phyloP scores from a whole-genome alignment of 1,140 invertebrate genomes.

The Drosophila pseudoananassae region DNA sequence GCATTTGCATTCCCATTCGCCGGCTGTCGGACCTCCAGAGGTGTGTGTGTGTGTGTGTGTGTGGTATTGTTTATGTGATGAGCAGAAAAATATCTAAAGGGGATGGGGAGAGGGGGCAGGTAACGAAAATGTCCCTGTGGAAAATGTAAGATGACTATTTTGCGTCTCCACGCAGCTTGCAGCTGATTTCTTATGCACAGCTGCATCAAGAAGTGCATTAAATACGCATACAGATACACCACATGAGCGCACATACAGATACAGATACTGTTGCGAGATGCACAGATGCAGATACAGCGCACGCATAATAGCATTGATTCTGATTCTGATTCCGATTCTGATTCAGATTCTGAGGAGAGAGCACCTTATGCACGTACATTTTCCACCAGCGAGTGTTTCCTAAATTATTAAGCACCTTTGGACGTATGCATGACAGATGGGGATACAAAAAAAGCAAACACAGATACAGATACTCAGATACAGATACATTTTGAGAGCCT shows the following conservation, averaged over 20 bases:
- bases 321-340: slow-evolving; percentile 2
- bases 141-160: slow-evolving; percentile 40
- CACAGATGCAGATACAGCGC: slow-evolving; percentile 4
- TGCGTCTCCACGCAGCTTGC: slow-evolving; percentile 16
- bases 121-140: slow-evolving; percentile 8
- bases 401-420: slow-evolving; percentile 72
- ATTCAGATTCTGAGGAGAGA: slow-evolving; percentile 2
- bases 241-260: slow-evolving; percentile 20
- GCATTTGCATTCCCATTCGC: slow-evolving; percentile 69
- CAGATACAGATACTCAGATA: background rate
- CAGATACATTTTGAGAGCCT: background rate
- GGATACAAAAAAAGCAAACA: background rate
- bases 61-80: slow-evolving; percentile 53
- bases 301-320: slow-evolving; percentile 4
- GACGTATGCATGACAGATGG: slow-evolving; percentile 46
- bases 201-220: slow-evolving; percentile 67
- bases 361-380: slow-evolving; percentile 4
- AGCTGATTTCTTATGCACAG: slow-evolving; percentile 68
- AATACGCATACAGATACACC: slow-evolving; percentile 51
- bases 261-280: background rate
- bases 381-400: slow-evolving; percentile 5
- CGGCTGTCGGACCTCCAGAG: slow-evolving; percentile 40
- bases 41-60: slow-evolving; percentile 13
- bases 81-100: slow-evolving; percentile 17
- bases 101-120: slow-evolving; percentile 37